Evolutionary conservation across 2,888 invertebrate genomes (phyloP).

Genomic region (Diplazon laetatorius): DNA sequence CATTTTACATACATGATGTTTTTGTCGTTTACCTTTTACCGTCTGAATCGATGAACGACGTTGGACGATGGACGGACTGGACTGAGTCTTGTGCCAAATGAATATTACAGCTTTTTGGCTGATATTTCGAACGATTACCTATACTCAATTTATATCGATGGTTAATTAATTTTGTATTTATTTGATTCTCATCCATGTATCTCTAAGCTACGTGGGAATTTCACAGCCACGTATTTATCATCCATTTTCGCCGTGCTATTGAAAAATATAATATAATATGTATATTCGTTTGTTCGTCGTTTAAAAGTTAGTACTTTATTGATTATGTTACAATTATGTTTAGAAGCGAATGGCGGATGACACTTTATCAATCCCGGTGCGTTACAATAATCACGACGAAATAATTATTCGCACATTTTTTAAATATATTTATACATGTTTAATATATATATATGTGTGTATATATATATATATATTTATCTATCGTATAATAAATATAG

Average conservation of each 20-base stretch:
- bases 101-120: constrained; percentile 3
- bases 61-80: too few species aligned
- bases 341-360: constrained; percentile 48
- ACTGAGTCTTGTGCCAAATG: neutral
- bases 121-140: neutral
- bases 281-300: constrained; percentile 13
- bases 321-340: constrained; percentile 42
- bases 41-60: constrained; percentile 35
- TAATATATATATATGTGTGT: constrained; percentile 57
- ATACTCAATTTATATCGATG: neutral
- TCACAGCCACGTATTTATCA: neutral
- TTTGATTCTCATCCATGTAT: too few species aligned
- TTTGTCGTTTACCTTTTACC: constrained; percentile 32
- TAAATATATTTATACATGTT: constrained; percentile 52
- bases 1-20: constrained; percentile 27
- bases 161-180: too few species aligned
- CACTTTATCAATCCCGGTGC: constrained; percentile 38
- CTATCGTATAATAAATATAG: constrained; percentile 57
- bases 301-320: constrained; percentile 60
- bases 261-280: too few species aligned
- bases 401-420: constrained; percentile 22
- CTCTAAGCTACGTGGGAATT: neutral
- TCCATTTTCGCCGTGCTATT: neutral
- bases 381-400: constrained; percentile 36
- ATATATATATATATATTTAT: constrained; percentile 52